Conservation (phyloP, 2,888 invertebrate genomes). For the Habroteleia sp. region DNA sequence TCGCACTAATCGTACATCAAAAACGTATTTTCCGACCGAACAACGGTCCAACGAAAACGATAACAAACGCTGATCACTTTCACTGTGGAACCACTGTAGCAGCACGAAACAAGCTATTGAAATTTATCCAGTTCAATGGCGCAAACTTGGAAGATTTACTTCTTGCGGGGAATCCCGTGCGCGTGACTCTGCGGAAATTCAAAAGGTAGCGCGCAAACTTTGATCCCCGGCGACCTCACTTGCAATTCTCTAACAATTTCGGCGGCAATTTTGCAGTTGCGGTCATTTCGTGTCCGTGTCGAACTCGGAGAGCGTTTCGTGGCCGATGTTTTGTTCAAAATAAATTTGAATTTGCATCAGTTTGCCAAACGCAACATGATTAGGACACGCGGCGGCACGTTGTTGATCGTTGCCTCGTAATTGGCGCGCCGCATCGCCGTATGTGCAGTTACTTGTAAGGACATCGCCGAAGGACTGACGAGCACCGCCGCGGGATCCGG, state of each 20-base stretch:
- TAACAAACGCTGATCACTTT: conserved; percentile 40
- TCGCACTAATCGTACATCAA: conserved; percentile 13
- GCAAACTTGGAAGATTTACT: conserved; percentile 6
- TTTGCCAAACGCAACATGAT: background rate
- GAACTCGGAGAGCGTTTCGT: too few relatives aligned
- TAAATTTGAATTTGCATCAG: background rate
- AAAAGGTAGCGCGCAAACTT: background rate
- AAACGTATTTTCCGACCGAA: conserved; percentile 12
- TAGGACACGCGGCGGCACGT: background rate
- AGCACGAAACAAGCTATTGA: conserved; percentile 13
- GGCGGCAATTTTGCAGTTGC: too few relatives aligned
- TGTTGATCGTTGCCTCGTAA: background rate
- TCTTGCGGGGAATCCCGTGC: conserved; percentile 1
- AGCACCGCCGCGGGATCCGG: conserved; percentile 74
- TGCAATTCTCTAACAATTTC: too few relatives aligned
- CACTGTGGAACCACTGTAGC: conserved; percentile 20
- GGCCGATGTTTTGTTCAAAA: too few relatives aligned
- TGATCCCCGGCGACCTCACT: background rate
- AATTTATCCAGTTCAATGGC: conserved; percentile 14
- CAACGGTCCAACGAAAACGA: conserved; percentile 1
- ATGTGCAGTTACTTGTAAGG: conserved; percentile 74
- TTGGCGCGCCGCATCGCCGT: conserved; percentile 6
- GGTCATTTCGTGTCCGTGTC: too few relatives aligned
- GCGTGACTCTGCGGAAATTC: conserved; percentile 1
- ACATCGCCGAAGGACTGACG: conserved; percentile 78